Conservation (phyloP, 2,113 vertebrate species). For the Anguilla japonica region DNA sequence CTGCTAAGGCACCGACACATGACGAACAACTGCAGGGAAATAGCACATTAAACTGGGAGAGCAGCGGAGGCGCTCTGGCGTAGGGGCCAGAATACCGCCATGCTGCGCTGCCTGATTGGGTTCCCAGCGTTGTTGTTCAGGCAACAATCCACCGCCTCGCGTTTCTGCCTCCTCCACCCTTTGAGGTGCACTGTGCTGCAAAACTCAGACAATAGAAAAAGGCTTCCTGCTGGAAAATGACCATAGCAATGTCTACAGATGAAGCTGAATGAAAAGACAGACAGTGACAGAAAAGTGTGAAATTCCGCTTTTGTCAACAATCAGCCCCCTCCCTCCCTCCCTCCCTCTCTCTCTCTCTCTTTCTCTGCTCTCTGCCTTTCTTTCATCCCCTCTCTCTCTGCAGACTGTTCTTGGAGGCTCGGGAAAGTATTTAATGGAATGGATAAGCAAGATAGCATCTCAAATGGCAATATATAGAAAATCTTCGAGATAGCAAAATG, state of each 20-base stretch:
- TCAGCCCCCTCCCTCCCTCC: background rate
- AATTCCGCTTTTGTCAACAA: background rate
- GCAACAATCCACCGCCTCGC: background rate
- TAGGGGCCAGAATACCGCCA: background rate
- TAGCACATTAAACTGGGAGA: background rate
- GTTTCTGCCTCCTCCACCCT: background rate
- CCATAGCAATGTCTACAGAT: background rate
- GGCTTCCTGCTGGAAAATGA: background rate
- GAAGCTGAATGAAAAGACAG: slow-evolving; percentile 1
- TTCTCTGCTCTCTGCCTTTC: background rate
- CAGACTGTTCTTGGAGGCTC: slow-evolving; percentile 15
- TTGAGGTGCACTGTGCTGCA: background rate
- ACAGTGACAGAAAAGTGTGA: background rate
- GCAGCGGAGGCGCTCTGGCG: background rate
- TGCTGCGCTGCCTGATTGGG: background rate
- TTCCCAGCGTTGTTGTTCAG: background rate
- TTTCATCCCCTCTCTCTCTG: background rate
- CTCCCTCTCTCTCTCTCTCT: background rate
- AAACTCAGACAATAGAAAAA: background rate
- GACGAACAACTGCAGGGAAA: slow-evolving; percentile 8
- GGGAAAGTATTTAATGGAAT: background rate
- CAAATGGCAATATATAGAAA: slow-evolving; percentile 14
- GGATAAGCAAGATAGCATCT: slow-evolving; percentile 17
- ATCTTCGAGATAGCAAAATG: slow-evolving; percentile 24
- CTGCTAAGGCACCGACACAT: slow-evolving; percentile 8